These are phyloP conservation scores for Patella caerulea DNA, from an alignment of 2,888 invertebrate genomes.

Conservation along the genomic window DNA sequence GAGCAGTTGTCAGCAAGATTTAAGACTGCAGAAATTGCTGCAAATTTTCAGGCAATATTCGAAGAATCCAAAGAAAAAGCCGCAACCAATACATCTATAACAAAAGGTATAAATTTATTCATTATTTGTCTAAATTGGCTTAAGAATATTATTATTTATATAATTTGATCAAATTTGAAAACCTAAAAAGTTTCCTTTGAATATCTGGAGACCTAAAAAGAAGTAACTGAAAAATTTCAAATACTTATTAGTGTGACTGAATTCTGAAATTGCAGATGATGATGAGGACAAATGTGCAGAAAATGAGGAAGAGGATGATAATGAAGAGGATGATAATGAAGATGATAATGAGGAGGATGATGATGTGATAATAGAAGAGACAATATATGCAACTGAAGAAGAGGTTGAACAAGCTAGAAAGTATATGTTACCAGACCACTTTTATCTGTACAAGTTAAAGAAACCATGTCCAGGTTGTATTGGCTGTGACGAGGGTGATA, in stretches of 20 bases:
- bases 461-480: conserved; percentile 67
- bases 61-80: conserved; percentile 75
- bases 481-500: conserved; percentile 58
- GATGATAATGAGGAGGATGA: conserved; percentile 8
- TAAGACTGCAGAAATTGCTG: conserved; percentile 83
- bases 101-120: too few species aligned
- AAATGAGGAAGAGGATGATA: neutral
- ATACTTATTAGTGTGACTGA: neutral
- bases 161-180: too few species aligned
- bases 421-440: conserved; percentile 64
- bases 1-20: conserved; percentile 82
- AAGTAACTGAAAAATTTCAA: too few species aligned
- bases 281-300: neutral
- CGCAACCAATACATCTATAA: neutral
- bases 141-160: too few species aligned
- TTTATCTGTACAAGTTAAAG: conserved; percentile 66
- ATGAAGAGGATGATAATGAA: neutral
- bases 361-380: conserved; percentile 60
- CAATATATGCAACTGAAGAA: conserved; percentile 57
- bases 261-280: neutral
- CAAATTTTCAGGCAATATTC: conserved; percentile 81
- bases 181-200: too few species aligned
- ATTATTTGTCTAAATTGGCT: too few species aligned
- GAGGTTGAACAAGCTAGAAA: conserved; percentile 60
- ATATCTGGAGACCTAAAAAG: too few species aligned